A percentile compares a stretch with the other conserved stretches of the same genome.
These are phyloP conservation scores for Clarias pachynema DNA, from an alignment of 2,797 vertebrate species.

Conservation along the genomic window DNA sequence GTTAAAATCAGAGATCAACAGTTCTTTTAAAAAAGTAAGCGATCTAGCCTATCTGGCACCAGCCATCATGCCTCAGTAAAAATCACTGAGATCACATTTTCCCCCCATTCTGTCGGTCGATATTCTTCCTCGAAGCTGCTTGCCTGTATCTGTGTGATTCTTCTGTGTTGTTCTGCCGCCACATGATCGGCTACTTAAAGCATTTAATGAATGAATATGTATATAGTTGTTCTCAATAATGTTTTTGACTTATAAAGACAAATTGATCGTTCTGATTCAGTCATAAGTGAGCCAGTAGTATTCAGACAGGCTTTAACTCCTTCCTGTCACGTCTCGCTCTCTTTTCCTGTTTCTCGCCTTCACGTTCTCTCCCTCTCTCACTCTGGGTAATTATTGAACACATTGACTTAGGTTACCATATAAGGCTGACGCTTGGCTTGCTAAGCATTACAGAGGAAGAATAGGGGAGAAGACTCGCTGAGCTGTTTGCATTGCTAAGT, in stretches of 20 bases:
- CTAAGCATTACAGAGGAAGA: conserved; percentile 43
- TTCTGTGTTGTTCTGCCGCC: neutral
- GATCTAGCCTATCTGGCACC: neutral
- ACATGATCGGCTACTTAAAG: neutral
- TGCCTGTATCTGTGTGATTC: neutral
- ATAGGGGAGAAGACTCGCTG: conserved; percentile 10
- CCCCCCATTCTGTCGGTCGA: neutral
- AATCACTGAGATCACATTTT: neutral
- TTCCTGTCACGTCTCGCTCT: neutral
- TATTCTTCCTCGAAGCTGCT: neutral
- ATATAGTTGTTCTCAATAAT: neutral
- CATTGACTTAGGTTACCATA: conserved; percentile 54
- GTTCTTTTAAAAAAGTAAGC: neutral
- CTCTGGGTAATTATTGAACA: conserved; percentile 60
- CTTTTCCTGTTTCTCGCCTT: neutral
- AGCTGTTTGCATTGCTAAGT: conserved; percentile 34
- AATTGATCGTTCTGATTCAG: neutral
- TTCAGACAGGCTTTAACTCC: too few relatives aligned
- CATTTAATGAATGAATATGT: neutral
- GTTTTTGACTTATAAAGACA: neutral
- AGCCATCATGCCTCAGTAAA: neutral
- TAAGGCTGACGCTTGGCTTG: conserved; percentile 55
- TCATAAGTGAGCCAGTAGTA: neutral
- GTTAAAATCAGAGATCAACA: neutral
- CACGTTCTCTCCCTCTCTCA: neutral